Conservation (phyloP, 2,797 vertebrate species). For the Coregonus suidteri region DNA sequence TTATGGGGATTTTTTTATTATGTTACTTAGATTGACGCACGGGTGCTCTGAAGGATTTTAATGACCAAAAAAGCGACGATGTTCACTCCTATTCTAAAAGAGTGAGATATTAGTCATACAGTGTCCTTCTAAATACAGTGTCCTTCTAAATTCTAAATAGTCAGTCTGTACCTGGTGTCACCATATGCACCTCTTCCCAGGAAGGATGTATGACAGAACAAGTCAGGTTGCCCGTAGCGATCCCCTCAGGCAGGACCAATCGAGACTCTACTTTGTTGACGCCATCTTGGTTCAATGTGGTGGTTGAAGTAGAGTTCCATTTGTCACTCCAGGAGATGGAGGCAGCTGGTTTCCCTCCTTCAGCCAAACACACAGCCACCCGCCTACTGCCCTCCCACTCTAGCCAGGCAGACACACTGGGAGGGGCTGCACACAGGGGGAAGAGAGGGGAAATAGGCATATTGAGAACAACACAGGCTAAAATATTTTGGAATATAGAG, state of each 20-base stretch:
- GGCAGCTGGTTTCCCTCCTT: slow-evolving; percentile 58
- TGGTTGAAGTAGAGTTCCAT: not conserved
- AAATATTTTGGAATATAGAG: too few species aligned
- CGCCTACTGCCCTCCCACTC: not conserved
- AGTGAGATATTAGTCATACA: not conserved
- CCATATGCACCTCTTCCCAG: slow-evolving; percentile 12
- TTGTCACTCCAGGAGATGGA: slow-evolving; percentile 59
- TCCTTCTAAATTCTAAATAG: not conserved
- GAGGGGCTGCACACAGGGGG: slow-evolving; percentile 44
- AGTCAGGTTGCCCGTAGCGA: slow-evolving; percentile 35
- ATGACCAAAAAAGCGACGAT: not conserved
- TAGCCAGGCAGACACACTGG: slow-evolving; percentile 28
- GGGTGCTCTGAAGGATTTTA: too few species aligned
- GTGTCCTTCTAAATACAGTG: too few species aligned
- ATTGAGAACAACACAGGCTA: not conserved
- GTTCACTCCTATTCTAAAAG: not conserved
- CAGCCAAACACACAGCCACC: slow-evolving; percentile 66
- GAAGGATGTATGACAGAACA: slow-evolving; percentile 51
- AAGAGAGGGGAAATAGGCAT: not conserved
- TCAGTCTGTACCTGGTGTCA: slow-evolving; percentile 38
- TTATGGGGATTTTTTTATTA: too few species aligned
- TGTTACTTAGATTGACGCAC: too few species aligned
- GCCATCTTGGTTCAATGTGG: not conserved
- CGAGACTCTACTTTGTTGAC: slow-evolving; percentile 46
- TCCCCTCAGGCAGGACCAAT: slow-evolving; percentile 36